These are phyloP conservation scores for Corticium candelabrum DNA, from an alignment of 37 sponge, comb jelly and placozoan genomes.

Conservation along the genomic window DNA sequence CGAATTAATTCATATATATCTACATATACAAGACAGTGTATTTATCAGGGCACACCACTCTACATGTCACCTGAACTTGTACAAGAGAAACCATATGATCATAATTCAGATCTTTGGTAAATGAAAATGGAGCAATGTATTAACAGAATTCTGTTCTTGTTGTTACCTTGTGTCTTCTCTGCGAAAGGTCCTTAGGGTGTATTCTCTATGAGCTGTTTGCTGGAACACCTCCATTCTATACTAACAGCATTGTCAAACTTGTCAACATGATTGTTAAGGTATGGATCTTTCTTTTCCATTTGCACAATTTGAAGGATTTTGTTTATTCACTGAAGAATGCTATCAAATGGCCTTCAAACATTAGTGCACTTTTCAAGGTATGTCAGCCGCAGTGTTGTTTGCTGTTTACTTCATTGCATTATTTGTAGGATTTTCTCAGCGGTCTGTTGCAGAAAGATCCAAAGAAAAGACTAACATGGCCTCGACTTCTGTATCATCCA, in stretches of 20 bases:
- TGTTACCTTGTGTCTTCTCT: too few species aligned
- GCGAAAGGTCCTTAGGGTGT: conserved; percentile 78
- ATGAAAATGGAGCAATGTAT: neutral
- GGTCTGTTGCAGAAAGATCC: conserved; percentile 80
- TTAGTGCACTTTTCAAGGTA: conserved; percentile 51
- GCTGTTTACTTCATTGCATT: neutral
- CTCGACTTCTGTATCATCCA: conserved; percentile 82
- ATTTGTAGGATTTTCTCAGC: conserved; percentile 42
- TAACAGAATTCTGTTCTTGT: neutral
- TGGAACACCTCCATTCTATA: conserved; percentile 85
- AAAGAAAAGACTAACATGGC: conserved; percentile 70
- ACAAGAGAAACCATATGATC: conserved; percentile 87
- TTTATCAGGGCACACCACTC: conserved; percentile 73
- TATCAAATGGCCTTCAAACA: conserved; percentile 59
- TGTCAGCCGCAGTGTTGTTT: neutral
- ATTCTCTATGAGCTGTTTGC: conserved; percentile 83
- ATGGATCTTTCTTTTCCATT: neutral
- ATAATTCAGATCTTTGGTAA: conserved; percentile 85
- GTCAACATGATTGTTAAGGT: conserved; percentile 46
- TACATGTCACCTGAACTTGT: conserved; percentile 97
- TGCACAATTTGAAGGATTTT: neutral
- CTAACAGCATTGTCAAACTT: conserved; percentile 74
- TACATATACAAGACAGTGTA: neutral
- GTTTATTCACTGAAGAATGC: conserved; percentile 28
- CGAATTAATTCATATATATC: too few species aligned